Conservation (phyloP, 2,113 vertebrate species). For the Catharus bicknelli region DNA sequence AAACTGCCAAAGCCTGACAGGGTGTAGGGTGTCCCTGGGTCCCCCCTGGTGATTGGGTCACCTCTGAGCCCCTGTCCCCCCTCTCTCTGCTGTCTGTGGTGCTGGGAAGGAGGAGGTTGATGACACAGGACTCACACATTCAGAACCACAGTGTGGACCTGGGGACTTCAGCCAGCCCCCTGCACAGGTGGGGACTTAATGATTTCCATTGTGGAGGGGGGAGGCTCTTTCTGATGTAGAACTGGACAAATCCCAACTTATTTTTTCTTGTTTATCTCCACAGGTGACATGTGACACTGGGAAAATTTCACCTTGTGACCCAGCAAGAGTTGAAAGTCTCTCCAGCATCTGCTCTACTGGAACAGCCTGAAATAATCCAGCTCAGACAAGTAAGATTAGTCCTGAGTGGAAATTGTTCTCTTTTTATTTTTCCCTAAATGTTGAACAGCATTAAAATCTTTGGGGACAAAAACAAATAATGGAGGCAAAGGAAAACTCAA, state of each 20-base stretch:
- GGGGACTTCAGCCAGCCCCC: background rate
- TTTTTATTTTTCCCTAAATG: background rate
- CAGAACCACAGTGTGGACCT: background rate
- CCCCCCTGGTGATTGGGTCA: rapidly evolving
- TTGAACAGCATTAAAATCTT: background rate
- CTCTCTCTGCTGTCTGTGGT: background rate
- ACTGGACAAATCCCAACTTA: background rate
- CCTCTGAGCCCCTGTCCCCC: too few species aligned
- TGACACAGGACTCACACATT: rapidly evolving
- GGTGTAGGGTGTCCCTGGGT: background rate
- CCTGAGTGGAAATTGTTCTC: background rate
- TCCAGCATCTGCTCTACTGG: background rate
- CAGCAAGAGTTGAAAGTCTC: background rate
- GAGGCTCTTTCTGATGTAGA: background rate
- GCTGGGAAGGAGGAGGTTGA: background rate
- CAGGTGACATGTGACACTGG: background rate
- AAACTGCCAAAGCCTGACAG: background rate
- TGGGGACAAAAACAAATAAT: background rate
- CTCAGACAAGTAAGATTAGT: background rate
- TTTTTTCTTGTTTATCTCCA: background rate
- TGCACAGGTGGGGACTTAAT: background rate
- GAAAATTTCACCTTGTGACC: background rate
- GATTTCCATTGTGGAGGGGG: background rate
- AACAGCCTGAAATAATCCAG: background rate
- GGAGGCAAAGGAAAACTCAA: background rate